Evolutionary conservation across 2,888 invertebrate genomes (phyloP).

Genomic region (Rhagonycha lutea): DNA sequence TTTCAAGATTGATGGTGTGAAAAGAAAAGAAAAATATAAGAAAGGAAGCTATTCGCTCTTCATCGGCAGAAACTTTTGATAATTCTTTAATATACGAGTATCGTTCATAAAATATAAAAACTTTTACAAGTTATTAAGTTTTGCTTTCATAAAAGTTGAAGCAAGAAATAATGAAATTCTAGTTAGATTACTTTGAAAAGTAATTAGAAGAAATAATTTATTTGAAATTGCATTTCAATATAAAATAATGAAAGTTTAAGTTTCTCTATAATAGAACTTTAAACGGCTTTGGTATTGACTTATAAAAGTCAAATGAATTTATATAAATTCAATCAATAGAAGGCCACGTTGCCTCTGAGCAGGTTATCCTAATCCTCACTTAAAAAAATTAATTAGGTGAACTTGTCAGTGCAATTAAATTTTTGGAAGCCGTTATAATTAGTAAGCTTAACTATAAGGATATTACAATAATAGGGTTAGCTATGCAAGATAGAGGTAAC

Average conservation of each 20-base stretch:
- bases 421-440: constrained; percentile 3
- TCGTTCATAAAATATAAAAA: too few relatives aligned
- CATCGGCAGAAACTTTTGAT: too few relatives aligned
- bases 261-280: background rate
- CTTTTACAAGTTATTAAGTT: background rate
- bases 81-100: too few relatives aligned
- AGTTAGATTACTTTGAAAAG: background rate
- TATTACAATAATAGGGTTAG: constrained; percentile 16
- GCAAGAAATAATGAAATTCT: background rate
- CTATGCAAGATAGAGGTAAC: constrained; percentile 4
- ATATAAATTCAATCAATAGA: background rate
- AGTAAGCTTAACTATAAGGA: constrained; percentile 10
- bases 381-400: background rate
- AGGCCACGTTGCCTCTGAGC: background rate
- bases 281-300: background rate
- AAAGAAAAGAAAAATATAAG: too few relatives aligned
- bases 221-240: background rate
- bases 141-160: background rate
- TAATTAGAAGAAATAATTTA: background rate
- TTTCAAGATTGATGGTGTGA: too few relatives aligned
- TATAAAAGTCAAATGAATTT: background rate
- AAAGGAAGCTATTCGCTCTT: too few relatives aligned
- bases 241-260: background rate
- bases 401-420: background rate
- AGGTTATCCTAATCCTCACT: background rate